These are phyloP conservation scores for Lycia hirtaria DNA, from an alignment of 2,888 invertebrate genomes.

Conservation along the genomic window DNA sequence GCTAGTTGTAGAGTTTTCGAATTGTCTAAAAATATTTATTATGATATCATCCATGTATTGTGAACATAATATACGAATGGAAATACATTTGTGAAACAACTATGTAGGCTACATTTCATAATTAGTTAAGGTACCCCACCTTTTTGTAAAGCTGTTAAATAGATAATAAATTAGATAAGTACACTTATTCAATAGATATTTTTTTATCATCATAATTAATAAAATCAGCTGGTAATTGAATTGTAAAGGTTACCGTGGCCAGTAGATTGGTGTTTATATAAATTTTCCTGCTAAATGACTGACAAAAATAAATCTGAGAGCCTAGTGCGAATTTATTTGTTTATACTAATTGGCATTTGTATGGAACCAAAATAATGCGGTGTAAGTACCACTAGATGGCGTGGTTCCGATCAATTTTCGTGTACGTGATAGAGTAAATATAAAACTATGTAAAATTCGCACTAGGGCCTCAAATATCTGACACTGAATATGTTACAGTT, in stretches of 20 bases:
- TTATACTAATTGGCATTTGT: too few species aligned
- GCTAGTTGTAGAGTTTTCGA: too few species aligned
- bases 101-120: conserved; percentile 31
- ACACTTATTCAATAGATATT: conserved; percentile 43
- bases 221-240: not conserved
- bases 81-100: conserved; percentile 26
- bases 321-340: too few species aligned
- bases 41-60: not conserved
- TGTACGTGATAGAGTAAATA: too few species aligned
- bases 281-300: too few species aligned
- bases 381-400: too few species aligned
- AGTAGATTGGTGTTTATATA: conserved; percentile 1
- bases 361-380: too few species aligned
- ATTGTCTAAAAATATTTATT: not conserved
- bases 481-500: too few species aligned
- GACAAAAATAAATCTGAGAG: too few species aligned
- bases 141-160: conserved; percentile 52
- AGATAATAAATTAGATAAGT: conserved; percentile 43
- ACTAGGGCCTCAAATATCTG: too few species aligned
- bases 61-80: not conserved
- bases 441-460: too few species aligned
- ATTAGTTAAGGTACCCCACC: conserved; percentile 36
- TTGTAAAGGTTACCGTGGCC: not conserved
- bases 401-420: too few species aligned
- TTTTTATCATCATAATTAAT: conserved; percentile 31